Base-by-base conservation (phyloP, 2,888 invertebrate species). In the Phyto melanocephala region DNA sequence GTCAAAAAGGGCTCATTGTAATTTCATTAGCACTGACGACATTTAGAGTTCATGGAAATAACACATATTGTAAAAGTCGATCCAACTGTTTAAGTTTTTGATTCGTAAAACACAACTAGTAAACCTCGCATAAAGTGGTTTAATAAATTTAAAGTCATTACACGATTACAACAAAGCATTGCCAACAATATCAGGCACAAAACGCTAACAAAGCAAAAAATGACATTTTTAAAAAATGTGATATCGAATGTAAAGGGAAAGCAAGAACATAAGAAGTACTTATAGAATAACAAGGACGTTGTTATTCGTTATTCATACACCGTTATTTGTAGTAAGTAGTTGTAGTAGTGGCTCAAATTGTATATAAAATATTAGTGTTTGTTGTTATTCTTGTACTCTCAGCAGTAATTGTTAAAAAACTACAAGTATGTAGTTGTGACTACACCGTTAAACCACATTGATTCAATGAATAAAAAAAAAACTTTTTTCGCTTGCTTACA, bases 141-240 rank as follows among this genome's bases (percentile, higher is more conserved):
- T 54, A 70, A 70, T 63, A 37, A 74, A 74, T 74, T 68, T 62
- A 15, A 62, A 80, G 42, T 79, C 60, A 60, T 79, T 67, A 71
- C 58, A 71, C 42, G 67, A 60, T 79, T 72, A 52, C 72, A 67
- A 67, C 65, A 60, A 50, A 24, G 2, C 20, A 35, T 22, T 5
- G 8, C 8, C 20, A 40, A 47, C 11, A 63, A 47, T 58, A 65
- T 40, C 58, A 24, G 24, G 4, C 28, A 45, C 10, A 45, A 28
- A 45, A 15, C 22, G 1, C 2, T 15, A 42, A 42, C 13, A 28
- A 54, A 28, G 28, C 5, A 7, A 10, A 52, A n/a, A 24, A 28
- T 3, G 6, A 28, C 13, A 28, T 7, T 54, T 54, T 54, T 28
- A 6, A 15, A 28, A 54, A 54, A 28, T 54, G 28, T 45, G 10